phyloP scores from a whole-genome alignment of 2,113 vertebrate genomes.

The Mus spicilegus region DNA sequence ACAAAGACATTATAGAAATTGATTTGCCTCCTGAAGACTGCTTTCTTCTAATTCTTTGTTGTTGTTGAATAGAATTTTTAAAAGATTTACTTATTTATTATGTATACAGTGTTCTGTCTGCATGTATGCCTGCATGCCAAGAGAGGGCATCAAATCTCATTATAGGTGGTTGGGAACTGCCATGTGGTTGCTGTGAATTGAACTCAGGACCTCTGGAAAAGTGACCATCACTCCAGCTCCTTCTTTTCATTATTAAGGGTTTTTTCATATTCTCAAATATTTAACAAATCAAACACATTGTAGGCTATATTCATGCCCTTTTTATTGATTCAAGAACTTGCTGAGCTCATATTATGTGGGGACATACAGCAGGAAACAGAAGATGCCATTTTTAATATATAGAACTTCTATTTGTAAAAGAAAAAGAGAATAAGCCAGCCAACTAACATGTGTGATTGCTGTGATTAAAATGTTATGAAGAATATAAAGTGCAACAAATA shows the following conservation, averaged over 20 bases:
- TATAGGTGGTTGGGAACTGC: not conserved
- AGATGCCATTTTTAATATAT: not conserved
- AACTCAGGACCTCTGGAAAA: not conserved
- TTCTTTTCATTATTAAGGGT: not conserved
- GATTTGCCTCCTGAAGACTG: not conserved
- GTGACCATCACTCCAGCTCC: not conserved
- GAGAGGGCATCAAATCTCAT: not conserved
- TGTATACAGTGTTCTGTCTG: not conserved
- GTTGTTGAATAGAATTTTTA: not conserved
- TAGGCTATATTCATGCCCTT: not conserved
- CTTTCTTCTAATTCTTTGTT: not conserved
- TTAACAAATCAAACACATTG: not conserved
- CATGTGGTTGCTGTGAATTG: not conserved
- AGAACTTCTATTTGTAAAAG: not conserved
- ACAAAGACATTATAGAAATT: not conserved
- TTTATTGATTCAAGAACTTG: conserved; percentile 21
- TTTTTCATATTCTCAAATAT: conserved; percentile 2
- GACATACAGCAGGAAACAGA: not conserved
- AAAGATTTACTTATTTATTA: not conserved
- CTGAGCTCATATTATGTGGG: not conserved
- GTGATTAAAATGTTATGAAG: not conserved
- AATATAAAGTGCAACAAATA: not conserved
- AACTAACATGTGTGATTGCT: not conserved
- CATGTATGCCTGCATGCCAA: not conserved
- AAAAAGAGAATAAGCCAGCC: not conserved